Percentiles rank a stretch among this genome's conserved stretches.
These are phyloP conservation scores for Pentamera pediparva DNA, from an alignment of 53 echinoderm and acorn worm genomes.

Conservation along the genomic window DNA sequence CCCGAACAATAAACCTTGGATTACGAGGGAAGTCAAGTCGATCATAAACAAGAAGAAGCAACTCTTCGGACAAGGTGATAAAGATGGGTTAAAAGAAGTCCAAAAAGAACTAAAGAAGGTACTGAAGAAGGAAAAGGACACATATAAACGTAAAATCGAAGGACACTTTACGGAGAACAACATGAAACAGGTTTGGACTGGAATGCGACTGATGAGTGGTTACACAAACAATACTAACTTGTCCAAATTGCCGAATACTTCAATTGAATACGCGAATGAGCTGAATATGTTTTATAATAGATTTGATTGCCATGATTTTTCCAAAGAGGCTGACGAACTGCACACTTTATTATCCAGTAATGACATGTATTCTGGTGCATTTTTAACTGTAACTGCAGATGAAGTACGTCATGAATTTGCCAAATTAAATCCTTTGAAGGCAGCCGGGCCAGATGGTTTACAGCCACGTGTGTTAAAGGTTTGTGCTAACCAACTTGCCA, in stretches of 20 bases:
- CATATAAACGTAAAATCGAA: no score
- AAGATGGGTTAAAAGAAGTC: not conserved
- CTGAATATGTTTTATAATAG: no score
- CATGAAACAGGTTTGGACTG: not conserved
- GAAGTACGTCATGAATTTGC: not conserved
- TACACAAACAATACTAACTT: not conserved
- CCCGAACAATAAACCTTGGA: no score
- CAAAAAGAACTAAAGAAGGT: not conserved
- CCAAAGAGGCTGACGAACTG: not conserved
- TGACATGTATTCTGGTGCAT: not conserved
- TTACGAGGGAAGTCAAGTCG: not conserved
- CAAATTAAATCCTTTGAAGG: not conserved
- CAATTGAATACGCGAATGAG: not conserved
- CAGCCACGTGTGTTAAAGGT: not conserved
- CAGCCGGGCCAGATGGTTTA: not conserved
- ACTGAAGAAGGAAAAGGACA: no score
- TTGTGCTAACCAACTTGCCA: not conserved
- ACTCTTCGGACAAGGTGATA: not conserved
- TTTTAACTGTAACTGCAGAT: not conserved
- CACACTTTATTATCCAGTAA: not conserved
- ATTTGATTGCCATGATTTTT: constrained; percentile 8
- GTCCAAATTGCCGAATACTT: not conserved
- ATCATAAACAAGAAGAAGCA: not conserved
- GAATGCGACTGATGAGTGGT: not conserved
- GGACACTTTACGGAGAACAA: no score